A percentile compares a stretch with the other conserved stretches of the same genome.
phyloP scores from a whole-genome alignment of 1,140 invertebrate species.

The Pristionchus pacificus region DNA sequence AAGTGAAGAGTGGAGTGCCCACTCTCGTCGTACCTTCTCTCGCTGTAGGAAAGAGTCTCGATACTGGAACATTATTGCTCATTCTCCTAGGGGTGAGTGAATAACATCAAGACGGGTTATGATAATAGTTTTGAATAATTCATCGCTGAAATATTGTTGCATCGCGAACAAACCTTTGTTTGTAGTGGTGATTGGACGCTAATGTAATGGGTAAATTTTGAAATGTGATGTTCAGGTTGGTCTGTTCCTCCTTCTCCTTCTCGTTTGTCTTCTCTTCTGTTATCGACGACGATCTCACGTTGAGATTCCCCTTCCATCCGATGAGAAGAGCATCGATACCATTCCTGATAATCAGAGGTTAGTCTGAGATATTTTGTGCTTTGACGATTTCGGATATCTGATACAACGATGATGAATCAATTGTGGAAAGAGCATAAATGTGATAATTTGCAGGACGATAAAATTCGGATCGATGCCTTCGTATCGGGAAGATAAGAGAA shows the following conservation, averaged over 20 bases:
- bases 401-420: no score
- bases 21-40: conserved; percentile 38
- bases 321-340: conserved; percentile 25
- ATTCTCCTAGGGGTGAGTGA: conserved; percentile 39
- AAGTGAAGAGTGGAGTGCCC: neutral
- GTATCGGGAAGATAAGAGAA: conserved; percentile 55
- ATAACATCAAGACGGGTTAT: no score
- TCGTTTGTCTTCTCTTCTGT: conserved; percentile 50
- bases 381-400: no score
- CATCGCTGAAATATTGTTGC: no score
- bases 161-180: no score
- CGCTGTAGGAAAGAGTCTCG: conserved; percentile 34
- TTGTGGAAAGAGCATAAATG: no score
- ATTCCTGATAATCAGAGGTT: conserved; percentile 6
- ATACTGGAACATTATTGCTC: conserved; percentile 48
- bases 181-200: no score
- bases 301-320: conserved; percentile 23
- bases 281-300: conserved; percentile 36
- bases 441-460: conserved; percentile 43
- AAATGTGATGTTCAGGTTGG: conserved; percentile 33
- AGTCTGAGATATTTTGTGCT: neutral
- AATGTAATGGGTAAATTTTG: no score
- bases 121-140: no score
- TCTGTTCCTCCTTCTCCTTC: conserved; percentile 44
- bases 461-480: conserved; percentile 56